phyloP scores from a whole-genome alignment of 2,888 invertebrate genomes.

The Laspeyria flexula region DNA sequence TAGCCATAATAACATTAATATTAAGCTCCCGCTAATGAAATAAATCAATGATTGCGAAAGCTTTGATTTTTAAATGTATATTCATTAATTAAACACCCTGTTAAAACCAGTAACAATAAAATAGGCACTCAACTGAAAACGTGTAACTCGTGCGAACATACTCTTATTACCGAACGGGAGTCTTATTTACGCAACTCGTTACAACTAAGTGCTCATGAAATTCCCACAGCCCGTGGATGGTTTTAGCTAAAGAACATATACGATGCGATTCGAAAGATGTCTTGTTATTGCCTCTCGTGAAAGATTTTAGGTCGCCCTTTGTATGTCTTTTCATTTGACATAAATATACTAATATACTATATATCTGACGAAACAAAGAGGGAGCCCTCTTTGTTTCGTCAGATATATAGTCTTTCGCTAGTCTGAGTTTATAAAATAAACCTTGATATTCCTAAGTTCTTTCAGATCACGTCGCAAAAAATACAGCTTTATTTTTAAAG shows the following conservation, averaged over 20 bases:
- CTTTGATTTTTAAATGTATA: too few species aligned
- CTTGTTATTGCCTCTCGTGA: slow-evolving; percentile 42
- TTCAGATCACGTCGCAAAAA: too few species aligned
- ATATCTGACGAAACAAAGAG: too few species aligned
- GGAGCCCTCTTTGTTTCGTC: too few species aligned
- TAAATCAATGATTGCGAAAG: too few species aligned
- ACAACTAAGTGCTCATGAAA: slow-evolving; percentile 60
- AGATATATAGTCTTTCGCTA: too few species aligned
- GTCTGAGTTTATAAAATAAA: too few species aligned
- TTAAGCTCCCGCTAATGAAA: too few species aligned
- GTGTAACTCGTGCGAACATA: slow-evolving; percentile 40
- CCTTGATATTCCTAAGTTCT: too few species aligned
- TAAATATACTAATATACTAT: slow-evolving; percentile 1
- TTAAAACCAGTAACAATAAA: slow-evolving; percentile 42
- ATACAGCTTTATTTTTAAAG: too few species aligned
- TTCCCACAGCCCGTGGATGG: slow-evolving; percentile 53
- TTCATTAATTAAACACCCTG: slow-evolving; percentile 22
- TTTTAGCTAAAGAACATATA: slow-evolving; percentile 52
- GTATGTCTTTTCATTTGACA: slow-evolving; percentile 12
- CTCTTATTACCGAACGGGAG: slow-evolving; percentile 46
- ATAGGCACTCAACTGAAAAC: slow-evolving; percentile 42
- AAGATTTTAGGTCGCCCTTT: slow-evolving; percentile 35
- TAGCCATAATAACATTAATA: too few species aligned
- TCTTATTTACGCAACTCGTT: slow-evolving; percentile 58
- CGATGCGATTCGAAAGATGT: slow-evolving; percentile 52